Conservation (phyloP, 2,888 invertebrate genomes). For the Halocaridina rubra region DNA sequence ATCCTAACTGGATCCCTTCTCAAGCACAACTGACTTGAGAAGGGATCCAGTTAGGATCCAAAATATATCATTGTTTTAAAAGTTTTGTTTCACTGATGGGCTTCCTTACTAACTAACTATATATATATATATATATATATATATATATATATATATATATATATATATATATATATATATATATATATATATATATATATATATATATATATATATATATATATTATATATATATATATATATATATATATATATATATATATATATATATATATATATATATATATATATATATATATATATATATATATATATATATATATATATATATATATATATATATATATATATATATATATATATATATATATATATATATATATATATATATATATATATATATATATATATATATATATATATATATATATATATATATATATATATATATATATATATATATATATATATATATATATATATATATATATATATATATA, state of each 20-base stretch:
- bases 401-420: conserved; percentile 26
- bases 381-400: conserved; percentile 26
- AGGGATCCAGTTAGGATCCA: no score
- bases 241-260: conserved; percentile 2
- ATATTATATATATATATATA: not conserved
- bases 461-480: conserved; percentile 1
- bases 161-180: no score
- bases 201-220: no score
- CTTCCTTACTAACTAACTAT: no score
- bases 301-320: not conserved
- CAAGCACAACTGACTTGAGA: no score
- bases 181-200: no score
- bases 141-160: not conserved
- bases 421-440: conserved; percentile 14
- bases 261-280: not conserved
- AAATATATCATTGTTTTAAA: no score
- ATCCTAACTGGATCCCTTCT: no score
- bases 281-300: not conserved
- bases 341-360: not conserved
- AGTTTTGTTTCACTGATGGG: no score
- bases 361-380: conserved; percentile 5
- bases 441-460: not conserved
- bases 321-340: not conserved
- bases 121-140: not conserved
- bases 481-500: conserved; percentile 16